phyloP scores from a whole-genome alignment of 2,797 vertebrate genomes.

The Crenichthys baileyi region DNA sequence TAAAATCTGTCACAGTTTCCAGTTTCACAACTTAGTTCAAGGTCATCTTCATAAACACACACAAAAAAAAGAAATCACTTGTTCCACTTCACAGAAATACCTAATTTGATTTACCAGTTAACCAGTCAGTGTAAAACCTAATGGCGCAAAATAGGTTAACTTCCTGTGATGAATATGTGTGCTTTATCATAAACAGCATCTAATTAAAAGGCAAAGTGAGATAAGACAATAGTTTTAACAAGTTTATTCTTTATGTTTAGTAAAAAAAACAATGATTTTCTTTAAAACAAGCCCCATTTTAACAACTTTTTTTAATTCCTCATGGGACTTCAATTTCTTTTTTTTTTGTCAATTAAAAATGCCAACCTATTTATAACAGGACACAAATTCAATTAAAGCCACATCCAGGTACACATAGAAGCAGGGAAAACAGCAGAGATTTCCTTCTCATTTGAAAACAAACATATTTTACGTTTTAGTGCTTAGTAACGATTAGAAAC shows the following conservation, averaged over 20 bases:
- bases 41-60: background rate
- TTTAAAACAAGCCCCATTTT: background rate
- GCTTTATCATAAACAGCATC: background rate
- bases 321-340: too few relatives aligned
- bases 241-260: background rate
- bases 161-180: too few relatives aligned
- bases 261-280: background rate
- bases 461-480: background rate
- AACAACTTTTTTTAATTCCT: background rate
- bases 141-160: too few relatives aligned
- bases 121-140: too few relatives aligned
- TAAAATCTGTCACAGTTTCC: background rate
- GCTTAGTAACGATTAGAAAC: background rate
- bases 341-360: too few relatives aligned
- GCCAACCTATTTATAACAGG: background rate
- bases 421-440: background rate
- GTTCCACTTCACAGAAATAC: background rate
- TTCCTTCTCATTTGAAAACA: background rate
- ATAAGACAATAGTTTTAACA: background rate
- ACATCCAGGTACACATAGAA: background rate
- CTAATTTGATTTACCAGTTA: background rate
- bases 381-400: background rate
- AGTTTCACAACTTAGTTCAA: slow-evolving; percentile 2
- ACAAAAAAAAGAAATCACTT: background rate
- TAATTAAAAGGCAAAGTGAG: background rate